Evolutionary conservation across 2,113 vertebrate genomes (phyloP).

Genomic region (Craseonycteris thonglongyai): DNA sequence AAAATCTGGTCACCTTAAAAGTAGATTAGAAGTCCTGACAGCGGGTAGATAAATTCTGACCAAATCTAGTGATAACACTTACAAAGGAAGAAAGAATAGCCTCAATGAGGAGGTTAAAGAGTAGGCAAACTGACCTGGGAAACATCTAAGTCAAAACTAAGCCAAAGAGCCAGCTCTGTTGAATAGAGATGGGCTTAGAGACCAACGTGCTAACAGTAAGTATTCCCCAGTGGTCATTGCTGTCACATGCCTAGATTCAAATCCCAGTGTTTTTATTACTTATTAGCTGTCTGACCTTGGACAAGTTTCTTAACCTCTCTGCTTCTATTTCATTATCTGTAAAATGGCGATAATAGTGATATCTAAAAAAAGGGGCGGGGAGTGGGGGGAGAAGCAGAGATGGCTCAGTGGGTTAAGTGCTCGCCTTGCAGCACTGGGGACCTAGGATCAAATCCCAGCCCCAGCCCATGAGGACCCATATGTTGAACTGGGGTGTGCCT

Average conservation of each 20-base stretch:
- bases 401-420: too few relatives aligned
- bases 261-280: not conserved
- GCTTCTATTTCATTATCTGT: not conserved
- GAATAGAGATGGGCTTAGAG: not conserved
- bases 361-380: too few relatives aligned
- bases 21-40: not conserved
- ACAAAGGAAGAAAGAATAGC: not conserved
- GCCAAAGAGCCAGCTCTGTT: not conserved
- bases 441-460: too few relatives aligned
- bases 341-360: not conserved
- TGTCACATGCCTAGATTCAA: not conserved
- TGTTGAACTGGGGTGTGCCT: too few relatives aligned
- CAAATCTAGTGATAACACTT: not conserved
- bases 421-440: too few relatives aligned
- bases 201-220: not conserved
- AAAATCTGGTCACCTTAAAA: too few relatives aligned
- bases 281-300: not conserved
- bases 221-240: not conserved
- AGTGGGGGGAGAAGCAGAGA: too few relatives aligned
- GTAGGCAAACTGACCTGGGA: not conserved
- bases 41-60: not conserved
- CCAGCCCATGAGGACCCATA: too few relatives aligned
- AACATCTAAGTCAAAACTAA: not conserved
- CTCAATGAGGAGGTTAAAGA: not conserved
- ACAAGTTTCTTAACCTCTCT: not conserved